Conservation (phyloP, 2,113 vertebrate genomes). For the Ciconia stormi region DNA sequence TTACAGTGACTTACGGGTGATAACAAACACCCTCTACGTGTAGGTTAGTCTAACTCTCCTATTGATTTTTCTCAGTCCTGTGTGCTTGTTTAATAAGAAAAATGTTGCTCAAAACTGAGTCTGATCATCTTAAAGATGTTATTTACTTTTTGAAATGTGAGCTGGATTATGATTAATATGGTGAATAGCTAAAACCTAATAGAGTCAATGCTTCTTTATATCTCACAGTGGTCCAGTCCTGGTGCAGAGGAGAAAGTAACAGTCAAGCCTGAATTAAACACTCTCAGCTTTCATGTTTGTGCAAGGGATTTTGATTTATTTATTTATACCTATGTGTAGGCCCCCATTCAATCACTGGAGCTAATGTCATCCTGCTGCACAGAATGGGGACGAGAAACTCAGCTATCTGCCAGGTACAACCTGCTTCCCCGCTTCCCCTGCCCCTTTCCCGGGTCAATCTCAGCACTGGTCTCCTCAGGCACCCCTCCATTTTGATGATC, state of each 20-base stretch:
- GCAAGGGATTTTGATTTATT: not conserved
- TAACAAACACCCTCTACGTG: slow-evolving; percentile 12
- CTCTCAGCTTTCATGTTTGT: not conserved
- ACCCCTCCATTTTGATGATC: not conserved
- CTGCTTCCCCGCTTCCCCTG: not conserved
- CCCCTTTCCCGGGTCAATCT: not conserved
- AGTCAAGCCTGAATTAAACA: not conserved
- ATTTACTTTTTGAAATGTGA: slow-evolving; percentile 79
- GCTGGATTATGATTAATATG: slow-evolving; percentile 82
- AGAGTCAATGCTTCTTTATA: slow-evolving; percentile 47
- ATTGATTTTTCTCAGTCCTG: slow-evolving; percentile 64
- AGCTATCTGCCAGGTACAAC: not conserved
- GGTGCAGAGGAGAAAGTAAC: not conserved
- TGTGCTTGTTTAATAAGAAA: slow-evolving; percentile 75
- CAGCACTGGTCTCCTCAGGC: not conserved
- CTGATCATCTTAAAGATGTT: slow-evolving; percentile 75
- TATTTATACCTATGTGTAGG: not conserved
- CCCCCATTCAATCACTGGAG: not conserved
- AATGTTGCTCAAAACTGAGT: slow-evolving; percentile 67
- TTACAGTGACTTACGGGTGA: slow-evolving; percentile 1
- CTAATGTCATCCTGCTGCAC: not conserved
- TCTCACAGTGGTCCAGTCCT: not conserved
- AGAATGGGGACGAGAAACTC: not conserved
- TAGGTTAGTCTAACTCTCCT: slow-evolving; percentile 3
- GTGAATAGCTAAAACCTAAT: slow-evolving; percentile 67